Base-by-base conservation (phyloP, 2,888 invertebrate species). In the Odontomyia ornata region DNA sequence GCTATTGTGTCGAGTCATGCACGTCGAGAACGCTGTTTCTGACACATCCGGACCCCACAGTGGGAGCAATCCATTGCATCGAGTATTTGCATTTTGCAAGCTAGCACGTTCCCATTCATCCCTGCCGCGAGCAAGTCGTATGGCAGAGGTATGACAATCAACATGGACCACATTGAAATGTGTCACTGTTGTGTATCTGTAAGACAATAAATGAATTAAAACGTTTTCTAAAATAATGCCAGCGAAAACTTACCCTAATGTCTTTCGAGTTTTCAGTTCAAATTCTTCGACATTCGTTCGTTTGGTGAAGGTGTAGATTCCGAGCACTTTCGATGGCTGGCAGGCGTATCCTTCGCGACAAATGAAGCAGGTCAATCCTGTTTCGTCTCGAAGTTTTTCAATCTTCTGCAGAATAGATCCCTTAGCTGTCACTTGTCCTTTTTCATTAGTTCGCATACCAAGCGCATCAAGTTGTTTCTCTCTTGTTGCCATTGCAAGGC, bases 121-220 rank as follows among this genome's bases (percentile, higher is more conserved):
- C 77, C 98, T 91, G 23, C 90, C 85, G 23, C 92, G 87, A 0
- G 91, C 91, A 81, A 91, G 86, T 77, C 96, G 90, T 69, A 99
- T 98, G 28, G 99, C 99, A 0, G 96, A 95, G 90, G 97, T 96
- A 87, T 99, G 99, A 84, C 99, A 99, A 86, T 99, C 99, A 2
- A 98, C 94, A 86, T 99, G 99, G 28, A 99, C 97, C 47, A 98
- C 94, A 88, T 99, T 99, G 88, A 99, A 99, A 88, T 99, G 98
- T 15, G 97, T 97, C 46, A 99, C 98, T 0, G 98, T 98, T 71
- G 94, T 94, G 87, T 97, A 98, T 76, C 86, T 86, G 56, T n/a
- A 73, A 65, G 18, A 57, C 1, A 62, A 69, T 64, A n/a, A n/a
- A n/a, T n/a, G 25, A 27, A 72, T n/a, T n/a, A n/a, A n/a, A n/a